A percentile compares a stretch with the other conserved stretches of the same genome.
Evolutionary conservation across 2,888 invertebrate species (phyloP).

Genomic region (Eupeodes luniger): DNA sequence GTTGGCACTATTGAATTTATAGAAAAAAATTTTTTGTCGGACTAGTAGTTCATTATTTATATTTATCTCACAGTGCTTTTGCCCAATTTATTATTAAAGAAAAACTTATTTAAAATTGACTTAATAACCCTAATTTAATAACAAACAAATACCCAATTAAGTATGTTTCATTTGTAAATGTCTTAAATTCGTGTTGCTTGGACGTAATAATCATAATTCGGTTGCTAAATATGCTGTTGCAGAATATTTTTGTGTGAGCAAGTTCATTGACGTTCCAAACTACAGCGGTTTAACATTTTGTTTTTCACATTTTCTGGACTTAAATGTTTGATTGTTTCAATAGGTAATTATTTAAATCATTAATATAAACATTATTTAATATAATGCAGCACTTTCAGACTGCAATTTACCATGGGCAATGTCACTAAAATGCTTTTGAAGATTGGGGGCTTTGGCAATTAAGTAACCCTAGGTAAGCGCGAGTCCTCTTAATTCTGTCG

Average conservation of each 20-base stretch:
- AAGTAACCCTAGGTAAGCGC: constrained; percentile 66
- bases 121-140: constrained; percentile 53
- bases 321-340: constrained; percentile 60
- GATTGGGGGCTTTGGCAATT: constrained; percentile 57
- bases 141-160: constrained; percentile 49
- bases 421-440: constrained; percentile 40
- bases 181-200: constrained; percentile 36
- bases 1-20: constrained; percentile 68
- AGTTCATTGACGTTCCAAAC: constrained; percentile 73
- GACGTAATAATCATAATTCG: constrained; percentile 44
- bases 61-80: constrained; percentile 74
- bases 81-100: constrained; percentile 57
- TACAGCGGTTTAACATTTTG: constrained; percentile 73
- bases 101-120: constrained; percentile 59
- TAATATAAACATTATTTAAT: constrained; percentile 50
- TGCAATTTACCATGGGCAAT: constrained; percentile 8
- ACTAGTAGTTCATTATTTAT: constrained; percentile 76
- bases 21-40: constrained; percentile 74
- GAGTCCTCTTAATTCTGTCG: constrained; percentile 39
- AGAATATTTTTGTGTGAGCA: constrained; percentile 48
- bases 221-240: constrained; percentile 69
- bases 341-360: constrained; percentile 68
- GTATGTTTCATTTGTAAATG: constrained; percentile 57
- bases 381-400: constrained; percentile 61
- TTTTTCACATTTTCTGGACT: constrained; percentile 67